Percentiles rank a stretch among this genome's conserved stretches.
These are phyloP conservation scores for Pollimyrus isidori DNA, from an alignment of 2,113 vertebrate genomes.

Conservation along the genomic window DNA sequence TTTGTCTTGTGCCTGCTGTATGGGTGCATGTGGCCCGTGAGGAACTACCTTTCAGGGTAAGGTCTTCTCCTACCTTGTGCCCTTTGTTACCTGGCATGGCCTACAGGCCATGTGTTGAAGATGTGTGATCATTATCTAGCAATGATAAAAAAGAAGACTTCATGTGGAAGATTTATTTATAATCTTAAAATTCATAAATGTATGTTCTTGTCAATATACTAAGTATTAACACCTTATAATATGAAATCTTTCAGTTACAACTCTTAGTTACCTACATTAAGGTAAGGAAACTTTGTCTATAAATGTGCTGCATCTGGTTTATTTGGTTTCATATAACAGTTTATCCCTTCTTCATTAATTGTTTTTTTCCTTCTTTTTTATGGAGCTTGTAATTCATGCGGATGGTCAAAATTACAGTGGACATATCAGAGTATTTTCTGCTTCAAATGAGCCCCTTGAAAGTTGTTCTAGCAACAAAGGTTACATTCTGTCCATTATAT, in stretches of 20 bases:
- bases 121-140: background rate
- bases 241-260: background rate
- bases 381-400: background rate
- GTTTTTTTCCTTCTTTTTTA: background rate
- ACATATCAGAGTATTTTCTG: background rate
- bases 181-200: background rate
- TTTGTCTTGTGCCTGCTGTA: background rate
- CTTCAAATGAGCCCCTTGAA: background rate
- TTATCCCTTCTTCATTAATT: background rate
- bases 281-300: background rate
- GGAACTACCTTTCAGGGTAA: background rate
- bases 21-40: background rate
- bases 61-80: background rate
- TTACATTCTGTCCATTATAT: background rate
- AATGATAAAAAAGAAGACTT: background rate
- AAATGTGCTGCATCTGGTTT: background rate
- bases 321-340: background rate
- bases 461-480: background rate
- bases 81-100: background rate
- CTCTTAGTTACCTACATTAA: background rate
- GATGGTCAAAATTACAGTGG: background rate
- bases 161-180: background rate
- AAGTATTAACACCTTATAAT: background rate
- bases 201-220: background rate
- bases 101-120: background rate